A percentile compares a stretch with the other conserved stretches of the same genome.
phyloP scores from a whole-genome alignment of 2,888 invertebrate species.

The Crossocerus cetratus region DNA sequence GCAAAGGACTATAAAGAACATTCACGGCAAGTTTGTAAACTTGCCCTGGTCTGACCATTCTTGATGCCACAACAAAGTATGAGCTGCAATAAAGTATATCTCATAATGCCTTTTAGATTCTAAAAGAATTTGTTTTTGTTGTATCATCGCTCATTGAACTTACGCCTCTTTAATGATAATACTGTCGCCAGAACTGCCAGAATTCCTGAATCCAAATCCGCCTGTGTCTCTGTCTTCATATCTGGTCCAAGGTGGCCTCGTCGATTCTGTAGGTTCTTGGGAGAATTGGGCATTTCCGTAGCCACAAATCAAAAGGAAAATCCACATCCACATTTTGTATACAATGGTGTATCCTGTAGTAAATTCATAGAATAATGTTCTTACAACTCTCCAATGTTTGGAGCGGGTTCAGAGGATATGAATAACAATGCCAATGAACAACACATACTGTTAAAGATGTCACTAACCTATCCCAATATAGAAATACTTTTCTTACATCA shows the following conservation, averaged over 20 bases:
- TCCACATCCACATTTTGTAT: slow-evolving; percentile 63
- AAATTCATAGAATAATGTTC: neutral
- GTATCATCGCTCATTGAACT: slow-evolving; percentile 42
- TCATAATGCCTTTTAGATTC: neutral
- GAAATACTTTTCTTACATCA: neutral
- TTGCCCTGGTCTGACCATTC: slow-evolving; percentile 93
- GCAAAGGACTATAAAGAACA: slow-evolving; percentile 87
- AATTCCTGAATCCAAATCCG: slow-evolving; percentile 30
- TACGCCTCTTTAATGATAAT: slow-evolving; percentile 72
- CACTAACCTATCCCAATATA: neutral
- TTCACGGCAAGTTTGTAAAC: slow-evolving; percentile 93
- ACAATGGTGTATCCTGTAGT: slow-evolving; percentile 6
- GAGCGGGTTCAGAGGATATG: no score
- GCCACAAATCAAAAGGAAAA: slow-evolving; percentile 58
- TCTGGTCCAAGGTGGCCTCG: slow-evolving; percentile 62
- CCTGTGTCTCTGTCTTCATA: slow-evolving; percentile 59
- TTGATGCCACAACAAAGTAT: slow-evolving; percentile 94
- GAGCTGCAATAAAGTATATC: slow-evolving; percentile 80
- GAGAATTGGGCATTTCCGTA: slow-evolving; percentile 56
- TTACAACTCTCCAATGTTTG: neutral
- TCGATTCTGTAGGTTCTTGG: slow-evolving; percentile 53
- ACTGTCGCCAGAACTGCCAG: slow-evolving; percentile 56
- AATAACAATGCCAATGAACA: neutral
- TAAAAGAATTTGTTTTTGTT: neutral
- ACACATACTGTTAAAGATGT: neutral